Evolutionary conservation across 2,888 invertebrate genomes (phyloP).

Genomic region (Cryptocephalus moraei): DNA sequence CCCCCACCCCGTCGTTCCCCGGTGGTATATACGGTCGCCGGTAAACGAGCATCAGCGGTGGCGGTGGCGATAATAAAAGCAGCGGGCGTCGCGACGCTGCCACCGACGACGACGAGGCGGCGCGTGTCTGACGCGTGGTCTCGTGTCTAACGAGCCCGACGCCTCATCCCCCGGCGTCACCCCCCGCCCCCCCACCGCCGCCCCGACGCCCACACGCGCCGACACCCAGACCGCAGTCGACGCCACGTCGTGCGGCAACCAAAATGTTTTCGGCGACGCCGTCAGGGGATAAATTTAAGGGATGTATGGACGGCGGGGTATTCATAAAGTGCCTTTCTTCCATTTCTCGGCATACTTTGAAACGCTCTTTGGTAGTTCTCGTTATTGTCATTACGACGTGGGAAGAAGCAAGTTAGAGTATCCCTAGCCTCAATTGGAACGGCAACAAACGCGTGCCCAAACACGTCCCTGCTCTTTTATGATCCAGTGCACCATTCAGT

Average conservation of each 20-base stretch:
- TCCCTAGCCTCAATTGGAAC: too few relatives aligned
- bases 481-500: too few relatives aligned
- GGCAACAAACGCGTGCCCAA: too few relatives aligned
- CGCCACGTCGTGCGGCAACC: conserved; percentile 18
- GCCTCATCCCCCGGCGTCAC: conserved; percentile 23
- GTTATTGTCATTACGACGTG: too few relatives aligned
- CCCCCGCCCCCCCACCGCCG: conserved; percentile 20
- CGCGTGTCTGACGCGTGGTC: conserved; percentile 39
- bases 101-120: conserved; percentile 26
- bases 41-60: conserved; percentile 18
- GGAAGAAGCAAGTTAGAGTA: too few relatives aligned
- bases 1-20: conserved; percentile 29
- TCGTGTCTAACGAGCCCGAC: conserved; percentile 38
- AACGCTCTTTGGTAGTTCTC: too few relatives aligned
- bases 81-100: conserved; percentile 6
- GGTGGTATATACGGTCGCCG: conserved; percentile 21
- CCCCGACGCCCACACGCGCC: conserved; percentile 21
- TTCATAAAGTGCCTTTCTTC: too few relatives aligned
- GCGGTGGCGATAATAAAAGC: conserved; percentile 27
- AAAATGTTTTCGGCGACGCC: conserved; percentile 18
- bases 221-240: conserved; percentile 18
- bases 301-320: too few relatives aligned
- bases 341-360: too few relatives aligned
- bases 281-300: too few relatives aligned
- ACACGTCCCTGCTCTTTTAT: too few relatives aligned